Base-by-base conservation (phyloP, 2,113 vertebrate genomes). In the Heloderma charlesbogerti region DNA sequence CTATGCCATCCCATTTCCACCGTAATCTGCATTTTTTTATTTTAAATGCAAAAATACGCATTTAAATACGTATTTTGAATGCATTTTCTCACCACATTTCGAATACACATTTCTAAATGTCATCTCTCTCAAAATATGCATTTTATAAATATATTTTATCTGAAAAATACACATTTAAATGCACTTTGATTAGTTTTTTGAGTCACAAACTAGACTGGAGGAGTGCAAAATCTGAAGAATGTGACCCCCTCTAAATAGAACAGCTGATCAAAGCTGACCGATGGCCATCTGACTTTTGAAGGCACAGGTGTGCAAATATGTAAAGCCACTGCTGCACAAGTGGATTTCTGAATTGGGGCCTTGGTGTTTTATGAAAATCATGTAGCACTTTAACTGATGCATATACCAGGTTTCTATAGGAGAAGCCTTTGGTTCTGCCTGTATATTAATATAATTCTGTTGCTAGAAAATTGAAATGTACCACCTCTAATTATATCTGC, bases 391-490 rank as follows among this genome's bases (percentile, higher is more conserved):
- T 96, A 95, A 96, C 95, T 95, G 94, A 84, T 90, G 95, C 90
- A 84, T 63, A 92, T 88, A 93, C 27, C n/a, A 79, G 75, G 86
- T 95, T 95, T 97, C 95, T 93, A 89, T 89, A 94, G 88, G 72
- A 69, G 88, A 75, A n/a, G 18, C 25, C 34, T 96, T 96, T 91
- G 89, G 43, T 90, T 95, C 93, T 88, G 78, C 92, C 96, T 96
- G 95, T 89, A 91, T 94, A 95, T 95, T 91, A 96, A 94, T 93
- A 92, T 89, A 93, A 95, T 95, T 96, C 93, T 90, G 95, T 95
- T 92, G 94, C 89, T 87, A 93, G 94, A 96, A 97, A 97, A 96
- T 94, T 95, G 81, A 95, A 96, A 94, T 95, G 90, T 87, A 93
- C 86, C 3, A 40, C 92, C 57, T 82, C 82, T 96, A 97, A 96